Evolutionary conservation across 2,888 invertebrate species (phyloP), one percentile per base, ranked within the genome.

Genomic region (Tetanocera ferruginea): DNA sequence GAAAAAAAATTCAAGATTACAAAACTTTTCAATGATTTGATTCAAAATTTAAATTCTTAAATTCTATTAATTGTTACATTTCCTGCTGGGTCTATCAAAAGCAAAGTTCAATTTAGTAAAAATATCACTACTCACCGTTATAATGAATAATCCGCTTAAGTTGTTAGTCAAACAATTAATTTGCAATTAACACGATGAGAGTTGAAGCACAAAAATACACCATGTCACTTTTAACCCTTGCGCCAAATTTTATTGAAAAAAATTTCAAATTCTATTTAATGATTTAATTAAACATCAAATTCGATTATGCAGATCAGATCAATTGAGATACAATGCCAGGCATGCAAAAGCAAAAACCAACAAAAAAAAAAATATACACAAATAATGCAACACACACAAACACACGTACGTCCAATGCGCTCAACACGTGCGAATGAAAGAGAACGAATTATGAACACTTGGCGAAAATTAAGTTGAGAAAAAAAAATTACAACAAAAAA

Each of bases 301-400:
- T 70, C 51, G 49, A 62, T 62, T 70, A 70, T 69, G 76, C 70
- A 70, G 57, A 76, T 76, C 70, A 70, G 43, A 71, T 71, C 71
- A 60, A 60, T 72, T 60, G 60, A 31, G 55, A 72, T 72, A 25
- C 72, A 43, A 34, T 60, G 17, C 60, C 23, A 57, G 25, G 19
- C n/a, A 55, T 19, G n/a, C 55, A 25, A n/a, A 37, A n/a, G n/a
- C n/a, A n/a, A n/a, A n/a, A n/a, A n/a, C n/a, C n/a, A n/a, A n/a
- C n/a, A n/a, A 37, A 67, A 67, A 67, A 23, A 49, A 23, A 19
- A 11, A 34, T 23, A 69, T 17, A 49, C 25, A 69, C 11, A 31
- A 25, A 25, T n/a, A 66, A 8, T 62, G 60, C 73, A 75, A 37
- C 66, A 52, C 51, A 75, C 11, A 75, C 11, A 49, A 19, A 28